These are phyloP conservation scores for Globicephala melas DNA, from an alignment of 2,113 vertebrate species.

Conservation along the genomic window DNA sequence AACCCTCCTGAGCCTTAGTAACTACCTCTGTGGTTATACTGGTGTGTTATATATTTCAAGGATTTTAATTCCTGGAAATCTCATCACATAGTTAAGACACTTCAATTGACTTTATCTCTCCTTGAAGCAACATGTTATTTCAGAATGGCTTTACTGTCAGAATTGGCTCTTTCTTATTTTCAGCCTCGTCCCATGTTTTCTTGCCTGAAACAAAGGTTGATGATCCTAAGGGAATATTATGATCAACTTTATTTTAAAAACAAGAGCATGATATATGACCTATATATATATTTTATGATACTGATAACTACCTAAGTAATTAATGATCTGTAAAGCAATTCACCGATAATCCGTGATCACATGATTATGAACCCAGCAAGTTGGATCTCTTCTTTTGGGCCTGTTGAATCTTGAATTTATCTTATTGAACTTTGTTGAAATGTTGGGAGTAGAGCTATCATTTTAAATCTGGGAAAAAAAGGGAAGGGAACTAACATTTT, in stretches of 20 bases:
- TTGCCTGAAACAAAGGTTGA: background rate
- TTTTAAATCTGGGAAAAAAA: constrained; percentile 18
- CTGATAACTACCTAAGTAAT: background rate
- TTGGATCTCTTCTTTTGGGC: background rate
- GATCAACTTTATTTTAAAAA: constrained; percentile 17
- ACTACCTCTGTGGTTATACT: background rate
- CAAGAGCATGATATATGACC: background rate
- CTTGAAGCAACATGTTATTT: constrained; percentile 15
- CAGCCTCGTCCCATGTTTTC: background rate
- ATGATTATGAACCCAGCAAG: background rate
- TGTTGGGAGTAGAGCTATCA: background rate
- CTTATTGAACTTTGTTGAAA: background rate
- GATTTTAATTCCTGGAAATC: constrained; percentile 35
- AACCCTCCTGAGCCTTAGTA: background rate
- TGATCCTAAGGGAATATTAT: background rate
- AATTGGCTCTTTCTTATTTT: background rate
- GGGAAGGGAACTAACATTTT: background rate
- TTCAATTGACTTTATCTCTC: background rate
- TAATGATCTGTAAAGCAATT: background rate
- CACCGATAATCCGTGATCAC: background rate
- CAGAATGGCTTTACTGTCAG: background rate
- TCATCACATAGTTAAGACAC: background rate
- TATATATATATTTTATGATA: background rate
- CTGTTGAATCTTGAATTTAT: background rate
- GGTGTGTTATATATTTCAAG: background rate